phyloP scores from a whole-genome alignment of 2,797 vertebrate genomes.

The Coendou prehensilis region DNA sequence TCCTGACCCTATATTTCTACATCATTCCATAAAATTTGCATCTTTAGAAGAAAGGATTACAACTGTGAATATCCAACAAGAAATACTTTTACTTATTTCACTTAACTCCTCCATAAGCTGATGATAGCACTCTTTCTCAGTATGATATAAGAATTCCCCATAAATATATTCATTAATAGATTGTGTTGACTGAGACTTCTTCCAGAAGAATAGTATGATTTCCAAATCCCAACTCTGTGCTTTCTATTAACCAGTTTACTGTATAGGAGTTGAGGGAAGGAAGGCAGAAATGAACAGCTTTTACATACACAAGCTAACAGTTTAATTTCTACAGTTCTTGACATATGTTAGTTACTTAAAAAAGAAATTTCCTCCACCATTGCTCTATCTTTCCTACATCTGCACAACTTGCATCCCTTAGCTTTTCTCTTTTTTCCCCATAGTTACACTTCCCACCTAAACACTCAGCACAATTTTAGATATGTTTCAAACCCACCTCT shows the following conservation, averaged over 20 bases:
- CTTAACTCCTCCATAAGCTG: not conserved
- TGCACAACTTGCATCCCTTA: not conserved
- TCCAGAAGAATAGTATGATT: not conserved
- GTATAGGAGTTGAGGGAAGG: not conserved
- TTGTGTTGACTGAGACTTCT: not conserved
- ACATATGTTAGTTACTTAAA: not conserved
- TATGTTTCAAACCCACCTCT: slow-evolving; percentile 4
- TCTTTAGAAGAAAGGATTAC: not conserved
- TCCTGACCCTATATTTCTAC: not conserved
- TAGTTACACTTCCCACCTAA: slow-evolving; percentile 28
- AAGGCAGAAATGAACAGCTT: not conserved
- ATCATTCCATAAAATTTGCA: not conserved
- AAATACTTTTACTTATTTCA: not conserved
- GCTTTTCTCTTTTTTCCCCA: not conserved
- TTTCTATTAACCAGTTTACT: not conserved
- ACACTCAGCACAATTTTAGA: slow-evolving; percentile 6
- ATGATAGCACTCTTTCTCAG: not conserved
- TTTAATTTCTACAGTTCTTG: not conserved
- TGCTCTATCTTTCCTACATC: not conserved
- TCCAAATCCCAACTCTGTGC: not conserved
- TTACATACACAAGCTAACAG: not conserved
- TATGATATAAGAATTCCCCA: not conserved
- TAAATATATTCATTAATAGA: not conserved
- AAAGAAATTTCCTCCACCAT: not conserved
- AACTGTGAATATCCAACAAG: not conserved